phyloP scores from a whole-genome alignment of 2,888 invertebrate genomes.

The Sabatieria punctata region DNA sequence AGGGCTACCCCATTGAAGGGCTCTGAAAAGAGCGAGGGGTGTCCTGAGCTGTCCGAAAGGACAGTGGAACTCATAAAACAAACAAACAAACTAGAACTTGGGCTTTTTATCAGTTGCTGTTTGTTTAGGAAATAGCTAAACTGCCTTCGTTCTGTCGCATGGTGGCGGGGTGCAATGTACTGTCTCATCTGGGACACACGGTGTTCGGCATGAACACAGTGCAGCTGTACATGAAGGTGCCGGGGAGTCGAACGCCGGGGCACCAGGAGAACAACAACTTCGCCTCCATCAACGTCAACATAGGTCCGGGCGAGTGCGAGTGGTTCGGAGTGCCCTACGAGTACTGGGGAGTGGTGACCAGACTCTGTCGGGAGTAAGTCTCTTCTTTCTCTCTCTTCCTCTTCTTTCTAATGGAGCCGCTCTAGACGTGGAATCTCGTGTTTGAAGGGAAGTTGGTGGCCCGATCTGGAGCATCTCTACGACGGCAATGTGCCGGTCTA shows the following conservation, averaged over 20 bases:
- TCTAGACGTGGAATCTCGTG: slow-evolving; percentile 72
- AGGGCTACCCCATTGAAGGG: no score
- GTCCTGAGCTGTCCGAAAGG: no score
- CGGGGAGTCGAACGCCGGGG: slow-evolving; percentile 46
- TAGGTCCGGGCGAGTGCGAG: slow-evolving; percentile 98
- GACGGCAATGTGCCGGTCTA: slow-evolving; percentile 93
- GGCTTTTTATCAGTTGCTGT: no score
- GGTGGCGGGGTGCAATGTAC: slow-evolving; percentile 93
- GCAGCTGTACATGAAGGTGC: slow-evolving; percentile 94
- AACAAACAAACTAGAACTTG: no score
- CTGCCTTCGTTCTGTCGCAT: slow-evolving; percentile 92
- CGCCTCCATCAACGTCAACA: slow-evolving; percentile 85
- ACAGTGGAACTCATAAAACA: no score
- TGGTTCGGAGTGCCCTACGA: slow-evolving; percentile 98
- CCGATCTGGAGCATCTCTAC: slow-evolving; percentile 76
- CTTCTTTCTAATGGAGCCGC: slow-evolving; percentile 6
- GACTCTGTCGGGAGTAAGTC: slow-evolving; percentile 61
- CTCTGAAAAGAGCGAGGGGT: no score
- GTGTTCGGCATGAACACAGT: slow-evolving; percentile 99
- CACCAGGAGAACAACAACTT: slow-evolving; percentile 98
- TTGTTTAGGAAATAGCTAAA: slow-evolving; percentile 63
- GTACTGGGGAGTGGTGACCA: slow-evolving; percentile 89
- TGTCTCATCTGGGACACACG: slow-evolving; percentile 93
- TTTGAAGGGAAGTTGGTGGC: slow-evolving; percentile 97
- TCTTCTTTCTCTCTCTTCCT: slow-evolving; percentile 9